Evolutionary conservation across 2,113 vertebrate genomes (phyloP).

Genomic region (Myocastor coypus): DNA sequence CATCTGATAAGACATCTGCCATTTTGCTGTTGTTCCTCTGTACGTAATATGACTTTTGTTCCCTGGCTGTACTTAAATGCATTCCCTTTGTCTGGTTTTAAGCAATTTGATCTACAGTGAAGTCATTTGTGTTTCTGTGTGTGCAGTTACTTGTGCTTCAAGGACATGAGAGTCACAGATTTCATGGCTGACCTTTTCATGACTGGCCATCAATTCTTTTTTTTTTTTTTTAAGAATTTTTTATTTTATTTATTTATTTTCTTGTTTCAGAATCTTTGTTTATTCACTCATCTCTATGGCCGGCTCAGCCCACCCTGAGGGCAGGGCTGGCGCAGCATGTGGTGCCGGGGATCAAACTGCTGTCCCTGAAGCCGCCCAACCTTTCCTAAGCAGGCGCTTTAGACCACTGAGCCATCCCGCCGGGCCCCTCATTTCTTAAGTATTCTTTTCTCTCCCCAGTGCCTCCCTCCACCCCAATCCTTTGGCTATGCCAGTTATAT

Average conservation of each 20-base stretch:
- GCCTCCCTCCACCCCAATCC: not conserved
- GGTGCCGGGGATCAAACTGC: too few relatives aligned
- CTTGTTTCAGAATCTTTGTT: too few relatives aligned
- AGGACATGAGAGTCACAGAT: not conserved
- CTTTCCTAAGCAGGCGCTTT: too few relatives aligned
- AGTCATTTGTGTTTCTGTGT: not conserved
- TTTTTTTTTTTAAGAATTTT: too few relatives aligned
- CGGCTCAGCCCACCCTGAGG: too few relatives aligned
- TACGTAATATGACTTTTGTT: not conserved
- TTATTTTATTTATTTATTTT: too few relatives aligned
- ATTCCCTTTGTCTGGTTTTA: not conserved
- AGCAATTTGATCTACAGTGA: not conserved
- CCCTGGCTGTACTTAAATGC: not conserved
- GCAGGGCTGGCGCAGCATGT: too few relatives aligned
- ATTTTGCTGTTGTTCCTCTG: not conserved
- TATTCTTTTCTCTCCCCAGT: not conserved
- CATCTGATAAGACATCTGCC: not conserved
- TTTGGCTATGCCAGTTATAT: not conserved
- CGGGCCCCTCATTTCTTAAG: slow-evolving; percentile 54
- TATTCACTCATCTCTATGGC: too few relatives aligned
- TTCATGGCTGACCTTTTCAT: not conserved
- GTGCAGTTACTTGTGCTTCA: not conserved
- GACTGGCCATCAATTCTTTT: slow-evolving; percentile 1
- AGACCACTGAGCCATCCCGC: too few relatives aligned
- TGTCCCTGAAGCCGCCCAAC: too few relatives aligned